Base-by-base conservation (phyloP, 1,140 invertebrate species). In the Batillaria attramentaria region DNA sequence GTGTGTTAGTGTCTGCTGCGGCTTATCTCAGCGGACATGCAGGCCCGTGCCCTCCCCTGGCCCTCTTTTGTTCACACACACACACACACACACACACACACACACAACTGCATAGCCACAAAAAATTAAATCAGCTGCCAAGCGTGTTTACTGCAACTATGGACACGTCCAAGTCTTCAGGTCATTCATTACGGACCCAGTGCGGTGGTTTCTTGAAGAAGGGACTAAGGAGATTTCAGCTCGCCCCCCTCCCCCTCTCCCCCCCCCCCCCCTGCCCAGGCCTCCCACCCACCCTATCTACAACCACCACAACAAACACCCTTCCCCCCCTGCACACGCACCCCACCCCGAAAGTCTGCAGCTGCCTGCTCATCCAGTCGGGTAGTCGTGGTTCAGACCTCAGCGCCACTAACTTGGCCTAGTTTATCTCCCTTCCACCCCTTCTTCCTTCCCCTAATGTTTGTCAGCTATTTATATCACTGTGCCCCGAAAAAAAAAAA, bases 21-120 rank as follows among this genome's bases (percentile, higher is more conserved):
- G n/a, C n/a, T n/a, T n/a, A n/a, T n/a, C n/a, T n/a, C n/a, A n/a
- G n/a, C n/a, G n/a, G n/a, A n/a, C n/a, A n/a, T n/a, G n/a, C n/a
- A n/a, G n/a, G n/a, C n/a, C n/a, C n/a, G n/a, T n/a, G n/a, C n/a
- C n/a, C n/a, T n/a, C n/a, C n/a, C n/a, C n/a, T n/a, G n/a, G n/a
- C n/a, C n/a, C n/a, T n/a, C n/a, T n/a, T n/a, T n/a, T n/a, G 66
- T 60, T 65, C 60, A 65, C 57, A 77, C 60, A 77, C 57, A 66
- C 60, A 66, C 57, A 66, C 74, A 39, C 74, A 66, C 60, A 66
- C 74, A 77, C 39, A 72, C 69, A 72, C 37, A 42, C 69, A 72
- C 69, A 42, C 39, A 72, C 69, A 72, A 18, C 24, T n/a, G 16
- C 69, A 18, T 35, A 69, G 24, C 33, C 66, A 69, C 66, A 69